Evolutionary conservation across 2,797 vertebrate genomes (phyloP), one percentile per base, ranked within the genome.

Genomic region (Glossophaga mutica): DNA sequence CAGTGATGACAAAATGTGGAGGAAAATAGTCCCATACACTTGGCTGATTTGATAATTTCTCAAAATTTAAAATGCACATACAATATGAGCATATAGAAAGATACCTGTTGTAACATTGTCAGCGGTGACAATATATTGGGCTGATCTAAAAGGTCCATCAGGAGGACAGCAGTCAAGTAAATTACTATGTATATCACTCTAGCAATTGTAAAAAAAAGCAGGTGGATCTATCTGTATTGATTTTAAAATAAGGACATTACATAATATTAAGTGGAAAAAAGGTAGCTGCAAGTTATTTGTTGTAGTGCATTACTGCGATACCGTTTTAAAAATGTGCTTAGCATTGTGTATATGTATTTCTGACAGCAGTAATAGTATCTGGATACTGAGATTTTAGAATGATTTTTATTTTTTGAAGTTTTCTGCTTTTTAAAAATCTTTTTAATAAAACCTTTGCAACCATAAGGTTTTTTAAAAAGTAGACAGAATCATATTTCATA

Each of bases 121-220:
- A 59, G 85, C 57, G 77, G 9, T 52, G 78, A 82, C 29, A 94
- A 32, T 71, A 86, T 70, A 39, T 59, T 4, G 6, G 34, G 24
- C 24, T 92, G 52, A 57, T 55, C 34, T 39, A 59, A 90, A 55
- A 39, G 73, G 57, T 78, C 48, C 65, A 65, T 59, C 86, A 81
- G 37, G 89, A 92, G 68, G 42, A 59, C 4, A 73, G 12, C n/a
- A 84, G 71, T 95, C 95, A 95, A 88, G 87, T 67, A 85, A 90
- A 86, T 87, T 90, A 76, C 46, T 92, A 34, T 93, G 11, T 37
- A 10, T 93, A 89, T 92, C 21, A 74, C 44, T 67, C 14, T 46
- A 89, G 74, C 34, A 87, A 67, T 59, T 87, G 85, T 55, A 5
- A 57, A 59, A 76, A 39, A 74, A 93, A 88, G 24, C 81, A 82